phyloP scores from a whole-genome alignment of 1,140 invertebrate species.

The Zaprionus ornatus region DNA sequence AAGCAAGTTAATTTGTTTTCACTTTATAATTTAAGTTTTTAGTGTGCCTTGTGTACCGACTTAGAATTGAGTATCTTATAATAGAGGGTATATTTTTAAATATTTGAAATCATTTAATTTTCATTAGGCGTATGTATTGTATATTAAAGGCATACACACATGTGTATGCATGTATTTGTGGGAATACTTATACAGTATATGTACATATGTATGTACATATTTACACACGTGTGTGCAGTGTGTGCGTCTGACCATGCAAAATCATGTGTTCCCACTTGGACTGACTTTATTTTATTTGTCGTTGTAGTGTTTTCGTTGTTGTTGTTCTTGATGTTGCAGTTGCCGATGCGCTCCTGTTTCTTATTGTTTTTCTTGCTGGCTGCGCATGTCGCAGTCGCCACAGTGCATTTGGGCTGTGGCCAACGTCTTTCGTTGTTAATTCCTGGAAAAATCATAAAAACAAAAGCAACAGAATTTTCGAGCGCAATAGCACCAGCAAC shows the following conservation, averaged over 20 bases:
- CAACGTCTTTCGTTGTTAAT: constrained; percentile 63
- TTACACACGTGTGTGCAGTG: constrained; percentile 45
- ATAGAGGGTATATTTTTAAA: constrained; percentile 7
- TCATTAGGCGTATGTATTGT: constrained; percentile 10
- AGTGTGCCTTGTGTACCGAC: background rate
- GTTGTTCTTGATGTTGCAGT: constrained; percentile 39
- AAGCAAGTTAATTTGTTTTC: constrained; percentile 12
- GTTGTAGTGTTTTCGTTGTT: constrained; percentile 4
- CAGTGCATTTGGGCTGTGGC: constrained; percentile 34
- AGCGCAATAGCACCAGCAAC: constrained; percentile 69
- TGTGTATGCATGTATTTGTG: background rate
- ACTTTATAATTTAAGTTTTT: background rate
- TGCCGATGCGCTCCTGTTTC: constrained; percentile 49
- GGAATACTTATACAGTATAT: background rate
- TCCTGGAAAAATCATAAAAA: constrained; percentile 79
- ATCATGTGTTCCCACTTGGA: constrained; percentile 74
- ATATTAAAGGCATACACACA: background rate
- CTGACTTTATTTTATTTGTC: constrained; percentile 13
- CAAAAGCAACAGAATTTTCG: constrained; percentile 79
- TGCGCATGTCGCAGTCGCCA: constrained; percentile 43
- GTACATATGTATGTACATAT: background rate
- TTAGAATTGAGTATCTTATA: constrained; percentile 5
- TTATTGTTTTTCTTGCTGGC: constrained; percentile 45
- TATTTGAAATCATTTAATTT: constrained; percentile 3
- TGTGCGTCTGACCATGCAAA: constrained; percentile 50